Conservation (phyloP, 2,113 vertebrate genomes). For the Cricetomys ansorgei region DNA sequence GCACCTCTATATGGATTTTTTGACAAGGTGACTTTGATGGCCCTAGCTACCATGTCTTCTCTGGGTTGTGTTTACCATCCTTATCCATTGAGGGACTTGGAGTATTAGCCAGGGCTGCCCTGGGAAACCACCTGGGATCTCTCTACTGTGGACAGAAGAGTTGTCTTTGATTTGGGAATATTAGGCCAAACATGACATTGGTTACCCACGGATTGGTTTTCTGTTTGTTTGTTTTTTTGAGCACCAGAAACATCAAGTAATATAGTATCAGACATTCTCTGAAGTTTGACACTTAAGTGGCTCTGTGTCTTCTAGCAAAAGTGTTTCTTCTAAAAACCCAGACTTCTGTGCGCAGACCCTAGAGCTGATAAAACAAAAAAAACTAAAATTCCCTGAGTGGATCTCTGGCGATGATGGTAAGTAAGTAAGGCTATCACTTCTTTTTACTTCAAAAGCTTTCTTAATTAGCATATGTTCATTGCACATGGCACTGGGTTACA, state of each 20-base stretch:
- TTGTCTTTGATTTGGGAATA: background rate
- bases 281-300: background rate
- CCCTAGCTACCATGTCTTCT: background rate
- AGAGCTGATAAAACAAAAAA: background rate
- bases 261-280: background rate
- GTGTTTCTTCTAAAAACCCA: background rate
- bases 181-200: background rate
- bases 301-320: background rate
- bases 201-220: background rate
- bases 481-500: no score
- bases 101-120: background rate
- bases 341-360: background rate
- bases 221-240: background rate
- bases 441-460: background rate
- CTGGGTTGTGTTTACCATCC: background rate
- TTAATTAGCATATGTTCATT: background rate
- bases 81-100: background rate
- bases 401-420: background rate
- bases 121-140: background rate
- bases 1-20: background rate
- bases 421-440: background rate
- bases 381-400: background rate
- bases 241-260: background rate
- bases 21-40: background rate
- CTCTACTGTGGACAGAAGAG: background rate